Base-by-base conservation (phyloP, 2,888 invertebrate genomes). In the Heliconius hortense region DNA sequence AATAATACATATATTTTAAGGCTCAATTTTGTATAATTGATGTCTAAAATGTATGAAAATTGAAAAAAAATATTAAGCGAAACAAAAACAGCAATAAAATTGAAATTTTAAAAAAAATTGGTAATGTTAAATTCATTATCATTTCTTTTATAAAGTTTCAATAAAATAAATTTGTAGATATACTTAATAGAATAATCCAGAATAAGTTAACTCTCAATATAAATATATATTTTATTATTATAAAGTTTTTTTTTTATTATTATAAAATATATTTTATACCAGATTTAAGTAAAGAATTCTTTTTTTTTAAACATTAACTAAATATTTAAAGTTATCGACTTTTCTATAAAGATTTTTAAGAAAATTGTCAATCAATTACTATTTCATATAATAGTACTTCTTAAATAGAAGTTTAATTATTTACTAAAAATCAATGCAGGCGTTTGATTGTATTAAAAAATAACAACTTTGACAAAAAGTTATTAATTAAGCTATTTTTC, bases 21-120 rank as follows among this genome's bases (percentile, higher is more conserved):
- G 26, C 43, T 10, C 67, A 48, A 67, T 67, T 67, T 48, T 67
- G 67, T 48, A 48, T 48, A 48, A 67, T 67, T 67, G 67, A 18
- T 48, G 26, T 21, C 26, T 48, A 67, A 67, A 48, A 67, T 67
- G 67, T 48, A 67, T 67, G 48, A 48, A 48, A 18, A 18, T 18
- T 2, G 48, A 48, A 26, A 63, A 62, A 8, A 21, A 1, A 7
- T 18, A 62, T 28, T 62, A 18, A 21, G 10, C 1, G 28, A 28
- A 62, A 62, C 43, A 18, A 43, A 43, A 4, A 48, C 48, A 48
- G 21, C 21, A 48, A 21, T 48, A 18, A 48, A 31, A 11, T 21
- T 28, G 62, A 28, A 62, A 62, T 62, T 63, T 63, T 11, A 10
- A 63, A 63, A 31, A 63, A 21, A 2, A 10, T 63, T 63, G 63